Evolutionary conservation across 2,797 vertebrate species (phyloP), one percentile per base, ranked within the genome.

Genomic region (Platalea minor): DNA sequence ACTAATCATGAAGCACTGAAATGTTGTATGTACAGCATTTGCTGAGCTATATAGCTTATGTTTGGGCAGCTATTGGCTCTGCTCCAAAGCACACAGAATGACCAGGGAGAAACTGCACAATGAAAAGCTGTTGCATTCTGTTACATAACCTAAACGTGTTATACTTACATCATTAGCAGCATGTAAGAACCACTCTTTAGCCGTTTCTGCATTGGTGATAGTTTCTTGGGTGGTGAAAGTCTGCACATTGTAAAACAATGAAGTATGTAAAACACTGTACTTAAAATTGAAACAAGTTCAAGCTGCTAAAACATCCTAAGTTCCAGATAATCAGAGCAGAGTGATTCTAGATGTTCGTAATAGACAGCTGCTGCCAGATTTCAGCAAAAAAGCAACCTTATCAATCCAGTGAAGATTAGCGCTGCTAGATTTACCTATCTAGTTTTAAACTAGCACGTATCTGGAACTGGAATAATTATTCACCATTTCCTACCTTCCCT

Each of bases 201-300:
- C 99, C 0, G 99, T 99, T 95, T 99, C 99, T 18, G 99, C 99
- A 1, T 99, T 99, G 21, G 99, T 99, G 96, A 99, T 99, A 7
- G 99, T 99, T 98, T 99, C 99, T 91, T 99, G 99, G 18, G 99
- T 99, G 85, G 99, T 99, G 85, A 99, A 99, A 53, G 99, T 99
- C 99, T 99, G 95, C 31, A 67, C 72, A 69, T 12, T 1, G 68
- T 25, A 97, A 57, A 78, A 81, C 1, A 41, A 64, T 25, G 11
- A 76, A 80, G 5, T 10, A 43, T 28, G n/a, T 51, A 23, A 78
- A 61, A 63, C 41, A 41, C 8, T 8, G 2, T 3, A 37, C 28
- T 72, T 67, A 17, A 65, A 84, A 53, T 0, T 37, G 45, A 87
- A 64, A 50, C 5, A 46, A 53, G 4, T 70, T 60, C 53, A 85